Conservation (phyloP, 1,140 invertebrate genomes). For the Drosophila chauvacae region DNA sequence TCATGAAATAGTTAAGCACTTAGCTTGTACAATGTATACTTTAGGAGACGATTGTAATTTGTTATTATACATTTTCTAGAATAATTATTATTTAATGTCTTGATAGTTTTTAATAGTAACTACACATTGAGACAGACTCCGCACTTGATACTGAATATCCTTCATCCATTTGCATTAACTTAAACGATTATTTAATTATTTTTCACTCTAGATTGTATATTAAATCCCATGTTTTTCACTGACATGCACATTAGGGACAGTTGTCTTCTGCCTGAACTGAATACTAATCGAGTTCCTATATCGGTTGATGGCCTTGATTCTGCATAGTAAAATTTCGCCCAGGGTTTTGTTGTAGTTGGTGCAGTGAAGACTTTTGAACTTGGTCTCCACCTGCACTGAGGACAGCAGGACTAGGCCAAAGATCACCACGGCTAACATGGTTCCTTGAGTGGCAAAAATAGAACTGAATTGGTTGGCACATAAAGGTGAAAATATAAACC, state of each 20-base stretch:
- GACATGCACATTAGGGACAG: conserved; percentile 7
- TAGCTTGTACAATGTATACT: too few species aligned
- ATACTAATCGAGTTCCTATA: conserved; percentile 36
- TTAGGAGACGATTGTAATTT: background rate
- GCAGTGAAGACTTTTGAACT: conserved; percentile 45
- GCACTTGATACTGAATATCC: background rate
- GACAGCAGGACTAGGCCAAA: conserved; percentile 9
- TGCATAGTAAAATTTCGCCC: conserved; percentile 23
- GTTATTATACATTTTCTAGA: background rate
- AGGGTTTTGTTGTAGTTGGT: conserved; percentile 9
- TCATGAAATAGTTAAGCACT: background rate
- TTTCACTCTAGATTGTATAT: background rate
- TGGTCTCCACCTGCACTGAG: conserved; percentile 29
- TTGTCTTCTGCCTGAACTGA: conserved; percentile 14
- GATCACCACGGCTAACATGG: conserved; percentile 7
- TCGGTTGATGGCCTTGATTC: conserved; percentile 44
- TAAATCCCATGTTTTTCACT: background rate
- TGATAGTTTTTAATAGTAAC: background rate
- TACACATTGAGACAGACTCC: too few species aligned
- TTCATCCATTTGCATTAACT: background rate
- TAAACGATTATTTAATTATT: background rate
- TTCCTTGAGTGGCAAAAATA: background rate
- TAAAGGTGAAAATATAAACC: background rate
- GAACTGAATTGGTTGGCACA: background rate
- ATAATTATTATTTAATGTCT: background rate